Evolutionary conservation across 2,888 invertebrate genomes (phyloP).

Genomic region (Leptothorax acervorum): DNA sequence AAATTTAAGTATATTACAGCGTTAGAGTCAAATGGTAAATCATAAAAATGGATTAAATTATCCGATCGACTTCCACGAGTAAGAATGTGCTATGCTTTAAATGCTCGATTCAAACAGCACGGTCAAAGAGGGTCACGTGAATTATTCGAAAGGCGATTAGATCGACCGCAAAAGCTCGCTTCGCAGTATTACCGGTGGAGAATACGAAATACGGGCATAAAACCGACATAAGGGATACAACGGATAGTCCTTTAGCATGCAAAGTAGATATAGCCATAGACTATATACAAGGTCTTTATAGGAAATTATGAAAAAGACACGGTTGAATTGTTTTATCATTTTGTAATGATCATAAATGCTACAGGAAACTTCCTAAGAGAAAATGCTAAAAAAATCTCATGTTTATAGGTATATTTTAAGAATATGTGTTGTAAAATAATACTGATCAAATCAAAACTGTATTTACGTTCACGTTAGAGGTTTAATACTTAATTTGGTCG

Average conservation of each 20-base stretch:
- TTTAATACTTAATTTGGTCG: not conserved
- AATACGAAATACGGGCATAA: conserved; percentile 61
- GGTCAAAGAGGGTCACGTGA: conserved; percentile 56
- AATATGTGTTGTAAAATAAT: conserved; percentile 16
- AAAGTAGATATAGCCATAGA: not conserved
- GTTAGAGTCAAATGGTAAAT: not conserved
- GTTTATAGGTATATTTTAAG: not conserved
- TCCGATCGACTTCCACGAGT: not conserved
- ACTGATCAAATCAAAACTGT: not conserved
- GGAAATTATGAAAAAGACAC: conserved; percentile 1
- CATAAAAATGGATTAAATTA: not conserved
- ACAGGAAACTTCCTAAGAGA: not conserved
- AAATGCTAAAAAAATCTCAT: not conserved
- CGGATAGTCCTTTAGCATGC: conserved; percentile 31
- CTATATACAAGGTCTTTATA: not conserved
- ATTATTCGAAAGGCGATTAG: conserved; percentile 52
- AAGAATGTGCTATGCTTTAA: conserved; percentile 3
- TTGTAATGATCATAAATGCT: not conserved
- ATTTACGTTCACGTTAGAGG: not conserved
- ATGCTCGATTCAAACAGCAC: conserved; percentile 23
- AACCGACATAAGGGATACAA: conserved; percentile 28
- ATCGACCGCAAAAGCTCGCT: conserved; percentile 57
- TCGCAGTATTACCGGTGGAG: conserved; percentile 54
- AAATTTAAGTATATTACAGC: not conserved
- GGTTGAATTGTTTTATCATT: not conserved